Evolutionary conservation across 2,113 vertebrate genomes (phyloP), one percentile per base, ranked within the genome.

Genomic region (Cynopterus brachyotis): DNA sequence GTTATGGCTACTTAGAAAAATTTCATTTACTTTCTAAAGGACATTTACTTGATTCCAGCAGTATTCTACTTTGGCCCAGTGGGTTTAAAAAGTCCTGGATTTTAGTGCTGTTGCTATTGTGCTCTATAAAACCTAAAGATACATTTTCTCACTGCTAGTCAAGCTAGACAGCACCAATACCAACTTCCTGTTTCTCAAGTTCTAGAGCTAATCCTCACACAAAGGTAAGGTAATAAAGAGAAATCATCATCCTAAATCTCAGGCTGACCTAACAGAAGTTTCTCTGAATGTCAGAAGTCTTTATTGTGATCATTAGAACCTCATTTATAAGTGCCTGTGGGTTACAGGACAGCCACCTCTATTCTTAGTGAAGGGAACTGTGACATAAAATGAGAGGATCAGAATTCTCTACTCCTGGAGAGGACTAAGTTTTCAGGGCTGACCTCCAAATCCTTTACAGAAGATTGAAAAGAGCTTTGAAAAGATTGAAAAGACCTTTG

Each of bases 21-120:
- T 73, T 95, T 9, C 70, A 9, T 91, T 96, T 95, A 62, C 26
- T 64, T 93, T 69, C 16, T 60, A 79, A 79, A 70, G 59, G 20
- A 89, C 86, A 76, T 79, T 89, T 20, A 1, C 47, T 95, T 53
- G 5, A 80, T 84, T 66, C 11, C 30, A 97, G 55, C 3, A 86
- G 17, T 66, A 55, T 76, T 87, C 32, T 40, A 60, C 20, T 81
- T 0, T 91, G 13, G 8, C 28, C 37, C 55, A 35, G 1, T 24
- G 9, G 28, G 28, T 60, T 28, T 67, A 35, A 72, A 86, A 84
- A n/a, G 35, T 73, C 50, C 16, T 95, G 24, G 28, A 42, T 86
- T 70, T 94, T 69, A 81, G 57, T 62, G 40, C n/a, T 78, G 37
- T 42, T 83, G 13, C 12, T 42, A 0, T 67, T 47, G 19, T 64